Evolutionary conservation across 2,888 invertebrate genomes (phyloP), one percentile per base, ranked within the genome.

Genomic region (Mystacides longicornis): DNA sequence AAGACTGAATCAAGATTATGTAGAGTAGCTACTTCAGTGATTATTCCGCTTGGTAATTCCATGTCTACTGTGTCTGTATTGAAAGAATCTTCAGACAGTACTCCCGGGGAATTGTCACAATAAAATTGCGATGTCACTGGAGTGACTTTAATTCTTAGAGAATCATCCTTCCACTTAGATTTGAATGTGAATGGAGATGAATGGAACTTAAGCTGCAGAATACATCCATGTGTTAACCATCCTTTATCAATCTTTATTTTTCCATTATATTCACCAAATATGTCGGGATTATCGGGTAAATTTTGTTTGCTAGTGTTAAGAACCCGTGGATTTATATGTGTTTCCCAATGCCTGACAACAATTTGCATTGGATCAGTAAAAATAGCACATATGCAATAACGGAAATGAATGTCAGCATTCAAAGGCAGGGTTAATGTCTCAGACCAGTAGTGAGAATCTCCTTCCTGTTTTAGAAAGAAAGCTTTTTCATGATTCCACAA

Each of bases 201-300:
- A 64, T 84, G 82, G 65, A 93, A 81, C 69, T 92, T 90, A 58
- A 94, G 81, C 68, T 93, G 93, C 48, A 94, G 77, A 53, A 89
- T 76, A n/a, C 86, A 86, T 68, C 91, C 90, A 60, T 81, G 80
- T 37, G 87, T 91, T 23, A 93, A 75, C 93, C 93, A 94, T 14
- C 93, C 93, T 62, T 83, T 80, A 65, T 86, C 87, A 14, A 90
- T 72, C 62, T 79, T 78, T 3, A 49, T 71, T 22, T 72, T 70
- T 14, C 74, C 79, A 64, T 78, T 77, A 64, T 81, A 79, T 64
- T 78, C 74, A 48, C 91, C 91, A 74, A 89, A 90, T 49, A 74
- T 73, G 60, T 87, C 85, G 21, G 75, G 73, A 55, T 77, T 61
- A 74, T 68, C 42, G 9, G 51, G 14, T 2, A 18, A n/a, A 16